Base-by-base conservation (phyloP, 2,797 vertebrate genomes). In the Mastacembelus armatus region DNA sequence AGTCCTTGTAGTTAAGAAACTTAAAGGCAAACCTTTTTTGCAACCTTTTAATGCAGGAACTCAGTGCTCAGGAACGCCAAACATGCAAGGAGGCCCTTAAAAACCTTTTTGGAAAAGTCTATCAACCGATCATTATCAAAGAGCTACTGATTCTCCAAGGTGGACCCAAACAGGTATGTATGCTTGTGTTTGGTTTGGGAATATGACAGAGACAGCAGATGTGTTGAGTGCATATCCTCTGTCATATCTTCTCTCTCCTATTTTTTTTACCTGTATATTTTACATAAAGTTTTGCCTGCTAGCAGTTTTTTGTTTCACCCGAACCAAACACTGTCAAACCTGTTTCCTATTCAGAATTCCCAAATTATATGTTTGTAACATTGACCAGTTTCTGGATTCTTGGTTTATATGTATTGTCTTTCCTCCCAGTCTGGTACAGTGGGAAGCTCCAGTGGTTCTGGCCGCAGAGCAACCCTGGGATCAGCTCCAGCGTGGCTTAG, bases 131-230 rank as follows among this genome's bases (percentile, higher is more conserved):
- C 11, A 93, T 94, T 0, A 92, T 98, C 81, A 95, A 92, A 87
- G 96, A 99, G 84, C 93, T 99, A 58, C 92, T 99, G 4, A 18
- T 96, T 35, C 94, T 99, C 54, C 97, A 99, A 84, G 96, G 96
- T 18, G 93, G 93, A 66, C 71, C 94, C 44, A 96, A 91, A 79
- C 94, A 96, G 96, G 97, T 96, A 27, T 5, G 60, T 4, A 26
- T 59, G 40, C 59, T 2, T 7, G 3, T 32, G 11, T 48, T 16
- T 49, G n/a, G 4, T 4, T 15, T 12, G 32, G 12, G 16, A 26
- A 21, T 29, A 43, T 19, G 9, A 18, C 15, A 9, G n/a, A 1
- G 21, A 9, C 8, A 18, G 5, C 27, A 43, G 35, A n/a, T n/a
- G n/a, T n/a, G n/a, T n/a, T n/a, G n/a, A n/a, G n/a, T n/a, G n/a